Evolutionary conservation across 1,140 invertebrate species (phyloP).

Genomic region (Drosophila takahashii): DNA sequence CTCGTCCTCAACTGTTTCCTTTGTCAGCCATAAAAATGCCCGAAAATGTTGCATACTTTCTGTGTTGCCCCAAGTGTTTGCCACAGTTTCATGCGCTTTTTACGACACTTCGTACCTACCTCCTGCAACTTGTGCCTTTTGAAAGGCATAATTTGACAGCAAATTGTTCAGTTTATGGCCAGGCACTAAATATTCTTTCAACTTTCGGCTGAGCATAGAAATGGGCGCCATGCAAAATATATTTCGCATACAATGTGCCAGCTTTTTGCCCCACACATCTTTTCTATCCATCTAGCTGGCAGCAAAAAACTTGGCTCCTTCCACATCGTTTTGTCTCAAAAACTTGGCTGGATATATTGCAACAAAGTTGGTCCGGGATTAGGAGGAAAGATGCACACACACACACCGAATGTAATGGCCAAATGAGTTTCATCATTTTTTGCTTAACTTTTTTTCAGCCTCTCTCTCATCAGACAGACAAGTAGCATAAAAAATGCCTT

Average conservation of each 20-base stretch:
- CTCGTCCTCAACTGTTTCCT: constrained; percentile 9
- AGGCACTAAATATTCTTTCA: constrained; percentile 59
- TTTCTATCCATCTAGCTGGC: constrained; percentile 1
- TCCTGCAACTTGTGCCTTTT: constrained; percentile 22
- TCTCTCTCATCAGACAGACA: constrained; percentile 16
- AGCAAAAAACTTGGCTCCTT: constrained; percentile 21
- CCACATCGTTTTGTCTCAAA: constrained; percentile 23
- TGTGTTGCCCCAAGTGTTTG: constrained; percentile 47
- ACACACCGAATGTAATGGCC: constrained; percentile 10
- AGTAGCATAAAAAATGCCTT: constrained; percentile 58
- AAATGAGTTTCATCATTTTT: constrained; percentile 40
- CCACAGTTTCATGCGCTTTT: constrained; percentile 68
- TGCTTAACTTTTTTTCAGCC: constrained; percentile 30
- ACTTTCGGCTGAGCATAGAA: constrained; percentile 24
- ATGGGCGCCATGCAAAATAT: constrained; percentile 48
- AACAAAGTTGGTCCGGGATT: constrained; percentile 53
- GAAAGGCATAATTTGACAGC: constrained; percentile 72
- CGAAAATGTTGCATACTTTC: constrained; percentile 67
- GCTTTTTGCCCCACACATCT: constrained; percentile 1
- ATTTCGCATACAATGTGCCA: constrained; percentile 56
- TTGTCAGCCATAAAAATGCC: constrained; percentile 63
- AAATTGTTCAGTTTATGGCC: constrained; percentile 72
- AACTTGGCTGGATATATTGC: constrained; percentile 64
- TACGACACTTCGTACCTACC: constrained; percentile 61
- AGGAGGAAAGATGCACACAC: not conserved